A percentile compares a stretch with the other conserved stretches of the same genome.
Evolutionary conservation across 2,797 vertebrate species (phyloP).

Genomic region (Acipenser oxyrinchus): DNA sequence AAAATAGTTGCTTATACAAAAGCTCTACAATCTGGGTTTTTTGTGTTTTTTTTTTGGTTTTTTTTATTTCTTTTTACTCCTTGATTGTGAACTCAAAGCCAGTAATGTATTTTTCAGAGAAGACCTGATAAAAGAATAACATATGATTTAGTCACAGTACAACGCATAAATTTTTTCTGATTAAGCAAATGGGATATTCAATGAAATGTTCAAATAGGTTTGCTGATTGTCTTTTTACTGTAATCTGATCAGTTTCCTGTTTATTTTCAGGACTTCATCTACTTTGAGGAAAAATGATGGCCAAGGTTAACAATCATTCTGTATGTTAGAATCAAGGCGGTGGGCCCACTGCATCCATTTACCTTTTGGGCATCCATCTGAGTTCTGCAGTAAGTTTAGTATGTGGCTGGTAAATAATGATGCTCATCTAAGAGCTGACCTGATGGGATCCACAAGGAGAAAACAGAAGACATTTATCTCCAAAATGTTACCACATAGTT

Average conservation of each 20-base stretch:
- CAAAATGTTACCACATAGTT: no score
- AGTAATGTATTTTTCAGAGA: neutral
- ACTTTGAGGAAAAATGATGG: constrained; percentile 35
- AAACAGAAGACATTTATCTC: no score
- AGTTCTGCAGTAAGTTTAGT: no score
- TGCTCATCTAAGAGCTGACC: no score
- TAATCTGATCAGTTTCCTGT: constrained; percentile 3
- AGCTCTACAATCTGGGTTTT: no score
- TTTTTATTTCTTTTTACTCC: neutral
- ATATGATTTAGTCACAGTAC: neutral
- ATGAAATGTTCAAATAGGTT: neutral
- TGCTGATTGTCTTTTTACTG: neutral
- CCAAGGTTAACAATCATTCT: no score
- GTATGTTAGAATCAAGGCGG: no score
- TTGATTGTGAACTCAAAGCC: neutral
- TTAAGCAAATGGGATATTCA: neutral
- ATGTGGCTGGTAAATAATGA: no score
- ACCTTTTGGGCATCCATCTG: no score
- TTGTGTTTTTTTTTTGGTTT: neutral
- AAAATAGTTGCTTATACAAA: neutral
- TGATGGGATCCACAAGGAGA: no score
- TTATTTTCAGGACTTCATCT: constrained; percentile 46
- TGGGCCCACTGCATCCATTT: no score
- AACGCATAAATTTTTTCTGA: no score
- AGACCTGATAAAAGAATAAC: neutral